Percentiles rank a stretch among this genome's conserved stretches.
phyloP scores from a whole-genome alignment of 2,888 invertebrate genomes.

The Melangyna quadrimaculata region DNA sequence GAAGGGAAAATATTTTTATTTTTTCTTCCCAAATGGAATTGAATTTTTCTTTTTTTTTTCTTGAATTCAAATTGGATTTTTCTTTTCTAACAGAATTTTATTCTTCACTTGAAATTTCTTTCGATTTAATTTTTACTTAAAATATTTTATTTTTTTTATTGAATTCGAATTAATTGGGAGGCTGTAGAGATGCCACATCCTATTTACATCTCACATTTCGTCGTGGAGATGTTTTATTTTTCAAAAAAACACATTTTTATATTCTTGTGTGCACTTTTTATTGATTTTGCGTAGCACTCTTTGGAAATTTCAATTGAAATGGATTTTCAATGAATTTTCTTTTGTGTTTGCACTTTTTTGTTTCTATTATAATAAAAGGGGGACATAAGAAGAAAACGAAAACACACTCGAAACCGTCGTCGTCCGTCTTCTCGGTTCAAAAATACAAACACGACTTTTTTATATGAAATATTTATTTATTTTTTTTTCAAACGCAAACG shows the following conservation, averaged over 20 bases:
- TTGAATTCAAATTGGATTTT: slow-evolving; percentile 39
- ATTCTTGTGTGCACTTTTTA: slow-evolving; percentile 59
- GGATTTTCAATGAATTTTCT: slow-evolving; percentile 53
- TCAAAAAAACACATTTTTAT: slow-evolving; percentile 51
- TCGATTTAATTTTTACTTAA: not conserved
- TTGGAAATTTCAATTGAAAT: slow-evolving; percentile 19
- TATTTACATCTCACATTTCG: slow-evolving; percentile 70
- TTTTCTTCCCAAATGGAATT: slow-evolving; percentile 26
- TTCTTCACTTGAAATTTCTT: slow-evolving; percentile 20
- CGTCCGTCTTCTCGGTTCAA: slow-evolving; percentile 6
- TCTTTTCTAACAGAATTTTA: not conserved
- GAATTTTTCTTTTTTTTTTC: slow-evolving; percentile 4
- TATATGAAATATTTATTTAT: not conserved
- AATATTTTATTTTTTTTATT: slow-evolving; percentile 34
- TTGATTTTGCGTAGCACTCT: slow-evolving; percentile 60
- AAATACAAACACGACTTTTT: slow-evolving; percentile 40
- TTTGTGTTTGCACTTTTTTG: slow-evolving; percentile 51
- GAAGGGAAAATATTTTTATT: slow-evolving; percentile 10
- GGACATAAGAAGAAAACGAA: slow-evolving; percentile 48
- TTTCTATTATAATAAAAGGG: slow-evolving; percentile 34
- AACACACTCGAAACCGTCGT: slow-evolving; percentile 54
- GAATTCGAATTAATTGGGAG: slow-evolving; percentile 16
- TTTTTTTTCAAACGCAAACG: not conserved
- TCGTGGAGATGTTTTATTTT: slow-evolving; percentile 59
- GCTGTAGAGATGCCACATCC: slow-evolving; percentile 65